Evolutionary conservation across 2,113 vertebrate species (phyloP).

Genomic region (Chitala chitala): DNA sequence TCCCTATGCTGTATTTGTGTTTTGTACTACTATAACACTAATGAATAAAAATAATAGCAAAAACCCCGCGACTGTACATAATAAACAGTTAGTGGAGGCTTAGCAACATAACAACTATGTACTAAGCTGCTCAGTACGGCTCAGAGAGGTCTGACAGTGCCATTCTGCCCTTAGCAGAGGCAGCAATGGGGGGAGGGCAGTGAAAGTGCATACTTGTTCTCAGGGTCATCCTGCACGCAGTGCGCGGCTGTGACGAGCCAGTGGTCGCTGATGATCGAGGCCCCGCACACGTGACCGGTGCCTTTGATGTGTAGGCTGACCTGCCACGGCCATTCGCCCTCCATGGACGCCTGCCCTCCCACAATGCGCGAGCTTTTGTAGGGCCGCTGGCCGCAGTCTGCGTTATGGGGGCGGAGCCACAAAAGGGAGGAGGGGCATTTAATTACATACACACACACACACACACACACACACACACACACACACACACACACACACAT

Average conservation of each 20-base stretch:
- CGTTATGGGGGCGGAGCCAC: too few species aligned
- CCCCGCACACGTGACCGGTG: constrained; percentile 51
- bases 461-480: not conserved
- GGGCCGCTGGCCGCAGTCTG: constrained; percentile 53
- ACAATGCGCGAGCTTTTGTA: constrained; percentile 53
- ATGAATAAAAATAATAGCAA: too few species aligned
- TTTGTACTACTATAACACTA: too few species aligned
- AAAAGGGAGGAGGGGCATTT: not conserved
- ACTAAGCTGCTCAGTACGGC: too few species aligned
- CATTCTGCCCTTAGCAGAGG: too few species aligned
- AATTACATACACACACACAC: constrained; percentile 1
- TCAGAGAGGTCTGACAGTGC: too few species aligned
- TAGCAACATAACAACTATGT: too few species aligned
- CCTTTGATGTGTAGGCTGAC: constrained; percentile 56
- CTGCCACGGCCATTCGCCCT: constrained; percentile 67
- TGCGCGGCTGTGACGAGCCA: constrained; percentile 65
- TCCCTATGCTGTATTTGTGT: too few species aligned
- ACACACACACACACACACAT: too few species aligned
- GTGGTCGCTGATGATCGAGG: constrained; percentile 45
- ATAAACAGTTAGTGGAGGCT: too few species aligned
- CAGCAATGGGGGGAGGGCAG: not conserved
- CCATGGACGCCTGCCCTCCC: constrained; percentile 43
- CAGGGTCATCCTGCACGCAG: constrained; percentile 49
- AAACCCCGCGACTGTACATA: too few species aligned
- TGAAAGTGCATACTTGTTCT: constrained; percentile 35